Evolutionary conservation across 2,797 vertebrate species (phyloP), one percentile per base, ranked within the genome.

Genomic region (Macroramphosus scolopax): DNA sequence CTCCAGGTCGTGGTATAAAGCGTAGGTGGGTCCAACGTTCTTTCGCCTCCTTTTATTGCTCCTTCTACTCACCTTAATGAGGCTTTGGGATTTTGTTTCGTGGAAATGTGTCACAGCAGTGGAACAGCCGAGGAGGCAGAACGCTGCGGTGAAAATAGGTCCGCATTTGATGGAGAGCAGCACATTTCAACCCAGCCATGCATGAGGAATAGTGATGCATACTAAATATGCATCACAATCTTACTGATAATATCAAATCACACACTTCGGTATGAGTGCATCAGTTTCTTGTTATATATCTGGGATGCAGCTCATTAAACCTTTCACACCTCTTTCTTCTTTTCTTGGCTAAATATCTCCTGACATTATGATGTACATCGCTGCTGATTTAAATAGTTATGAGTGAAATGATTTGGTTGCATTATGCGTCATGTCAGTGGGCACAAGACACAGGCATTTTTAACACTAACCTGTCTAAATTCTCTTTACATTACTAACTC

Each of bases 161-260:
- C 50, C 41, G 41, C 63, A 50, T 81, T 70, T 66, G 40, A 54
- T 44, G 31, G 50, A 66, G 46, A 57, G 58, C 28, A 40, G 68
- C 56, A 51, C 36, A 57, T 39, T 63, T 70, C 13, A 59, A 51
- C 37, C 3, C 58, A 52, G 44, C 28, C 77, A 68, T 72, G 72
- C 64, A 72, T 71, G 45, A 63, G 34, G 53, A 64, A 60, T 50
- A 20, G 50, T n/a, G 39, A 62, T 66, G 65, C 77, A 81, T 77
- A 69, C 62, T 62, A 66, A 76, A 76, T 61, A 47, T 51, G 63
- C 61, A 60, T 63, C 64, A 32, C 29, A 37, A 49, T 16, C 44
- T 46, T 32, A 58, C 51, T 34, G 40, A 62, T 63, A 41, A 60
- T 37, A 63, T 51, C n/a, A 17, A 38, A 54, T 48, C 32, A n/a